Evolutionary conservation across 2,888 invertebrate species (phyloP).

Genomic region (Himalopsyche anomala): DNA sequence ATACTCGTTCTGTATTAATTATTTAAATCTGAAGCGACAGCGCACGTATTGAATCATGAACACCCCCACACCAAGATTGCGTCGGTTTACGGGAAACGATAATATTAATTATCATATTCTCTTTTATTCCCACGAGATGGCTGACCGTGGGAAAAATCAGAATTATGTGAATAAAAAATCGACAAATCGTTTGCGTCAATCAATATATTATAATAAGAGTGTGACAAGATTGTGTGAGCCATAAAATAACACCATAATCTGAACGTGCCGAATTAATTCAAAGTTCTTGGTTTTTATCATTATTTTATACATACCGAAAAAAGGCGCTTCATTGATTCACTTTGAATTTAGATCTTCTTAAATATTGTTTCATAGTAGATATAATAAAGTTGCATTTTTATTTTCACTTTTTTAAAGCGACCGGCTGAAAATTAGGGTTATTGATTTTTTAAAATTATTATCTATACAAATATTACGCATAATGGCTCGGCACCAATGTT

Average conservation of each 20-base stretch:
- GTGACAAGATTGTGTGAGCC: not conserved
- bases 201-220: not conserved
- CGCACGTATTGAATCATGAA: constrained; percentile 20
- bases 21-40: not conserved
- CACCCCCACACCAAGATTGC: not conserved
- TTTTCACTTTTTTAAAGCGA: too few species aligned
- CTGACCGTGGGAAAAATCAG: constrained; percentile 1
- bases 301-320: too few species aligned
- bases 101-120: not conserved
- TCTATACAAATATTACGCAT: too few species aligned
- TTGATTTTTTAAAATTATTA: too few species aligned
- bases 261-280: not conserved
- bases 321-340: too few species aligned
- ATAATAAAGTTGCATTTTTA: too few species aligned
- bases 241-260: constrained; percentile 2
- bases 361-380: too few species aligned
- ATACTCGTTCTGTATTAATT: not conserved
- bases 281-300: not conserved
- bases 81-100: not conserved
- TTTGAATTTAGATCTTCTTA: too few species aligned
- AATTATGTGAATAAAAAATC: not conserved
- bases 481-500: too few species aligned
- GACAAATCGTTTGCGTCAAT: not conserved
- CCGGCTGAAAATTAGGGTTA: too few species aligned
- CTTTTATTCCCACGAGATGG: constrained; percentile 9